Conservation (phyloP, 2,888 invertebrate genomes). For the Thalpophila matura region DNA sequence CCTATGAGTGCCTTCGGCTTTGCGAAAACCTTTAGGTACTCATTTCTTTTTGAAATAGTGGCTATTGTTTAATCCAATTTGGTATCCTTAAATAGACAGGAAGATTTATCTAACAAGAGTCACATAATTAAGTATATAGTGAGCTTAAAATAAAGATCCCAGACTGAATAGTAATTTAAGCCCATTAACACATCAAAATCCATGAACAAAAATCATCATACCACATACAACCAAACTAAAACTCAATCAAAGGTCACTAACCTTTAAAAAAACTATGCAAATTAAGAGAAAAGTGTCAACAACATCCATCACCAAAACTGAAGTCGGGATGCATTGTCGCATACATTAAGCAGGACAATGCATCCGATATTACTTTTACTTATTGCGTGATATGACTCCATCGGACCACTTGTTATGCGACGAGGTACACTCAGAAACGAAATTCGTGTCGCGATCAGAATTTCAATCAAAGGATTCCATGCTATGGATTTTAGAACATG, state of each 20-base stretch:
- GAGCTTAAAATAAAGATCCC: too few species aligned
- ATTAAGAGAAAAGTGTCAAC: constrained; percentile 60
- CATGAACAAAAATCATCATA: too few species aligned
- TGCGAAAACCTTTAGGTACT: too few species aligned
- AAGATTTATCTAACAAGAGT: too few species aligned
- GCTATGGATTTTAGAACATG: constrained; percentile 60
- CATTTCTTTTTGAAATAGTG: too few species aligned
- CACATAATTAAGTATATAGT: too few species aligned
- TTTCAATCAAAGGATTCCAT: constrained; percentile 43
- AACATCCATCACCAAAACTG: constrained; percentile 59
- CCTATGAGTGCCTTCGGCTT: too few species aligned
- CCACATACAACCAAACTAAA: constrained; percentile 4
- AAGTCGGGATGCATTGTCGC: constrained; percentile 42
- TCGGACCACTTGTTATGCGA: constrained; percentile 67
- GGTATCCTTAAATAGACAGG: too few species aligned
- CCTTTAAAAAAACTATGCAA: constrained; percentile 50
- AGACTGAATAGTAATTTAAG: too few species aligned
- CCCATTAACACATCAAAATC: too few species aligned
- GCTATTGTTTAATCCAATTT: too few species aligned
- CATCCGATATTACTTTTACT: constrained; percentile 65
- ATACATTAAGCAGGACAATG: constrained; percentile 56
- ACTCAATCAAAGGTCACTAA: constrained; percentile 5
- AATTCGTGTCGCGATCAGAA: constrained; percentile 67
- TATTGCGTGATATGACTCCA: constrained; percentile 77
- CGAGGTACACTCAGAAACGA: constrained; percentile 67